Evolutionary conservation across 2,888 invertebrate species (phyloP), one percentile per base, ranked within the genome.

Genomic region (Ornithoptera alexandrae): DNA sequence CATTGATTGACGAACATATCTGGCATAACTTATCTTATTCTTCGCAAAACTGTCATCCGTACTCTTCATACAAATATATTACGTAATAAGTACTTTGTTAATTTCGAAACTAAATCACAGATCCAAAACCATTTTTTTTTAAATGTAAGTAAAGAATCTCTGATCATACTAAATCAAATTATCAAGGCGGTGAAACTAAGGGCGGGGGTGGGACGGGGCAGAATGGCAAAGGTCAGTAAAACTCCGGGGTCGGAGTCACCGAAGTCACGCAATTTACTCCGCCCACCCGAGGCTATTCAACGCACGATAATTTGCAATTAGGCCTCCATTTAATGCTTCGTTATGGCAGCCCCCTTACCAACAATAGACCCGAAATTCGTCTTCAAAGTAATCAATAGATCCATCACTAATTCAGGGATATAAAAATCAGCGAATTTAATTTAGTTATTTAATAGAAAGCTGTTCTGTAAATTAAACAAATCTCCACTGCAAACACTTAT

Each of bases 201-300:
- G 73, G 72, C 68, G 74, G 77, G 74, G 72, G 77, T 75, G 78
- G 82, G 81, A 79, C 76, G 81, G 75, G 80, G 79, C 79, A 80
- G 79, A 81, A 81, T 81, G 85, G 80, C 84, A 75, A 74, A 85
- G 86, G 85, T 85, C 84, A 83, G 77, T 79, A 80, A 60, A 60
- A 30, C 42, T 57, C 24, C 57, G 62, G 69, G 57, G 20, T 53
- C 53, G 60, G 61, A 53, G 60, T 60, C 60, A 60, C 39, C 22
- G 60, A 60, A 53, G 65, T 65, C 64, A 65, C 69, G 65, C 62
- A 65, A 62, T 69, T 69, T 58, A 66, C 57, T 57, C 62, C 62
- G 46, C 65, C 62, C 69, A 50, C 22, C 46, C 30, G 30, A 61
- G 56, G 61, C 57, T 62, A 65, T 69, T 69, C 62, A 50, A 50